Percentiles rank a stretch among this genome's conserved stretches.
Conservation (phyloP, 2,113 vertebrate genomes). For the Telmatochromis brachygnathus region DNA sequence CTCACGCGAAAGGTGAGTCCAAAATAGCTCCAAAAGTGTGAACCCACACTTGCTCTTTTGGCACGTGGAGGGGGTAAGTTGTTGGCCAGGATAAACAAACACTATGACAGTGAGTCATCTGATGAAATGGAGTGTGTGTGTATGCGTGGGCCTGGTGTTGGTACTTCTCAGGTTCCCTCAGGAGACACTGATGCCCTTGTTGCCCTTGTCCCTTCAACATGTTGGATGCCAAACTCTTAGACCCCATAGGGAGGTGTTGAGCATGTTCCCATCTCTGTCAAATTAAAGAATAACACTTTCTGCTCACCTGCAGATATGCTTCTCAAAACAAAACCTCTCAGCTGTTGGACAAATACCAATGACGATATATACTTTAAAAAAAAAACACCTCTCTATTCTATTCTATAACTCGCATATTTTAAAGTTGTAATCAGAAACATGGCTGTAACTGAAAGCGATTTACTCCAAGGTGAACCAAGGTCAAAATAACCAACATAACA, state of each 20-base stretch:
- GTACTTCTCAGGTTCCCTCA: neutral
- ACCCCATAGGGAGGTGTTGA: constrained; percentile 40
- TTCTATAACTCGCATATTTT: neutral
- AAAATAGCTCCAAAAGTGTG: constrained; percentile 19
- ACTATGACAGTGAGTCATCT: constrained; percentile 13
- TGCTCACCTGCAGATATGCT: constrained; percentile 28
- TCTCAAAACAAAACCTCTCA: neutral
- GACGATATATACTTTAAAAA: neutral
- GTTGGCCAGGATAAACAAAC: constrained; percentile 7
- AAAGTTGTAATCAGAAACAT: neutral
- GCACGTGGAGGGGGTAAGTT: neutral
- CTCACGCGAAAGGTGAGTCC: constrained; percentile 88
- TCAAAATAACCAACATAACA: neutral
- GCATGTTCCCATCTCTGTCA: constrained; percentile 29
- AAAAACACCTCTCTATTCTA: no score
- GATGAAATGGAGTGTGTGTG: neutral
- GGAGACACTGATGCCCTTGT: constrained; percentile 17
- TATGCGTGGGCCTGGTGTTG: neutral
- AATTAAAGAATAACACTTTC: constrained; percentile 35
- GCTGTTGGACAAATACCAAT: neutral
- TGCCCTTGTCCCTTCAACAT: constrained; percentile 40
- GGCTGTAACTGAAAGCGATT: neutral
- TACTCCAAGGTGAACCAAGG: neutral
- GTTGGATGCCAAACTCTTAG: constrained; percentile 29
- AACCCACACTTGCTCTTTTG: neutral